A percentile compares a stretch with the other conserved stretches of the same genome.
These are phyloP conservation scores for Miniopterus natalensis DNA, from an alignment of 2,113 vertebrate genomes.

Conservation along the genomic window DNA sequence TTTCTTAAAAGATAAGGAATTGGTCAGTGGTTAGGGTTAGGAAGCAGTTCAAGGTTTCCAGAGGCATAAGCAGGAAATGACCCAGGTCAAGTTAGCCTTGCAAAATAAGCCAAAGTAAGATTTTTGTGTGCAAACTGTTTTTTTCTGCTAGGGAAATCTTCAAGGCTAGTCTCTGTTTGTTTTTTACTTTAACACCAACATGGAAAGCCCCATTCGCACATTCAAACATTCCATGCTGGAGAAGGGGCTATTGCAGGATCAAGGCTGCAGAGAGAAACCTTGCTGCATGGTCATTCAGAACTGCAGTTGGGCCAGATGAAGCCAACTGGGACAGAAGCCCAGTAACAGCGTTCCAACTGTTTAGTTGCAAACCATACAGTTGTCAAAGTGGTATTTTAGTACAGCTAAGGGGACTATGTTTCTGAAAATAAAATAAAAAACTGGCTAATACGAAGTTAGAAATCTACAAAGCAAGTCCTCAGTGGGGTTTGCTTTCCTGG, in stretches of 20 bases:
- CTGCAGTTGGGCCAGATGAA: background rate
- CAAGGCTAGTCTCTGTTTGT: background rate
- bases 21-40: background rate
- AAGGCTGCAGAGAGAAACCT: background rate
- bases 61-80: background rate
- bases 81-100: background rate
- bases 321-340: background rate
- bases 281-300: background rate
- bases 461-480: background rate
- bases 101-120: background rate
- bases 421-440: background rate
- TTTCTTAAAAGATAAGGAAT: background rate
- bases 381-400: background rate
- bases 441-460: background rate
- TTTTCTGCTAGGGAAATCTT: background rate
- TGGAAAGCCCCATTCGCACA: background rate
- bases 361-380: background rate
- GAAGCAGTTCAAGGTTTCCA: background rate
- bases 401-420: background rate
- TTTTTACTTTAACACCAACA: background rate
- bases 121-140: background rate
- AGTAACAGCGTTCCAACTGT: background rate
- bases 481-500: background rate
- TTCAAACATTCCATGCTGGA: background rate
- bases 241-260: background rate